These are phyloP conservation scores for Palaemon carinicauda DNA, from an alignment of 1,140 invertebrate genomes.

Conservation along the genomic window DNA sequence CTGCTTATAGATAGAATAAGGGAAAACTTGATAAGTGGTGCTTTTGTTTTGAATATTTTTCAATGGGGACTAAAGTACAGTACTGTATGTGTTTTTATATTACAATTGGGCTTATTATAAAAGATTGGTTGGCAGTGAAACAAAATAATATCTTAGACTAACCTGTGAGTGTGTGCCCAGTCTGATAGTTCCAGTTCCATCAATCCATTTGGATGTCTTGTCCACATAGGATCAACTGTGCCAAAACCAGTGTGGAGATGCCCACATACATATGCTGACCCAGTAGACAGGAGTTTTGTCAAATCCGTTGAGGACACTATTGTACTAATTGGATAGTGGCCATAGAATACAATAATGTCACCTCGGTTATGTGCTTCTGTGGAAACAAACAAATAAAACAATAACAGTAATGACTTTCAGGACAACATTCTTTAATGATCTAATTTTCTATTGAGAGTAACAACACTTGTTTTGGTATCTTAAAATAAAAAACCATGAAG, in stretches of 20 bases:
- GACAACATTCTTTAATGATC: too few relatives aligned
- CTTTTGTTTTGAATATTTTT: too few relatives aligned
- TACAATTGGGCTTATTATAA: neutral
- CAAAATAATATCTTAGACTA: neutral
- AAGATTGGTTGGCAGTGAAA: neutral
- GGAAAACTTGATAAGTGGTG: too few relatives aligned
- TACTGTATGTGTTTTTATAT: too few relatives aligned
- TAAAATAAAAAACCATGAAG: too few relatives aligned
- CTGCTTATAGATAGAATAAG: too few relatives aligned
- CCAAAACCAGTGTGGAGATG: conserved; percentile 40
- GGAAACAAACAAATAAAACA: neutral
- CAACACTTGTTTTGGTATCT: too few relatives aligned
- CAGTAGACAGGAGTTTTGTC: conserved; percentile 3
- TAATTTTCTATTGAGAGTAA: too few relatives aligned
- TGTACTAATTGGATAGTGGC: conserved; percentile 41
- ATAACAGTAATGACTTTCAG: too few relatives aligned
- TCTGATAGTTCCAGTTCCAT: conserved; percentile 44
- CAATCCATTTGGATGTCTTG: conserved; percentile 25
- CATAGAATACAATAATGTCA: conserved; percentile 35
- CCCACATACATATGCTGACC: conserved; percentile 35
- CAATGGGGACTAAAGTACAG: too few relatives aligned
- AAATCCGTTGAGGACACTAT: conserved; percentile 28
- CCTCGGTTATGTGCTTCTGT: conserved; percentile 22
- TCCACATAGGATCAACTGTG: conserved; percentile 36
- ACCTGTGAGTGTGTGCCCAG: conserved; percentile 43